phyloP scores from a whole-genome alignment of 2,888 invertebrate genomes.

The Phlogophora meticulosa region DNA sequence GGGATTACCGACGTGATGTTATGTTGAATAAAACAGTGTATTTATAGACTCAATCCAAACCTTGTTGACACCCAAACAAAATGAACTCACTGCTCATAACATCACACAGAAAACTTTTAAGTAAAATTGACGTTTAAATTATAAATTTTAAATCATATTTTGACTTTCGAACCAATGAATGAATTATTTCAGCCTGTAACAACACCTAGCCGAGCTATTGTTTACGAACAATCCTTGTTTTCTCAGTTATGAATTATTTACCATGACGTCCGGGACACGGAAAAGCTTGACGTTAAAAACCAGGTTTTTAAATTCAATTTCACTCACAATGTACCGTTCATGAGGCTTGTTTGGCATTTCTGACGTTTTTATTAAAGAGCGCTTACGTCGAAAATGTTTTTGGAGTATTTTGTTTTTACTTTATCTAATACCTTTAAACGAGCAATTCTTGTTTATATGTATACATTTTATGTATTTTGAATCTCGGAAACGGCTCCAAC shows the following conservation, averaged over 20 bases:
- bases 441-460: no score
- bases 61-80: slow-evolving; percentile 9
- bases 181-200: slow-evolving; percentile 27
- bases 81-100: slow-evolving; percentile 1
- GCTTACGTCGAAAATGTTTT: not conserved
- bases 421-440: no score
- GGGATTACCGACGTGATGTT: no score
- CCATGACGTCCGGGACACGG: not conserved
- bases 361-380: slow-evolving; percentile 1
- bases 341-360: slow-evolving; percentile 18
- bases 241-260: slow-evolving; percentile 43
- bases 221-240: slow-evolving; percentile 40
- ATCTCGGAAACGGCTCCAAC: no score
- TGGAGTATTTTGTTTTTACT: not conserved
- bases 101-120: slow-evolving; percentile 10
- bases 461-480: no score
- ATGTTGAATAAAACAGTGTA: not conserved
- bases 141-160: slow-evolving; percentile 51
- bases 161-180: slow-evolving; percentile 37
- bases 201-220: slow-evolving; percentile 36
- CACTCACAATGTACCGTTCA: slow-evolving; percentile 12
- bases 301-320: slow-evolving; percentile 30
- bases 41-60: not conserved
- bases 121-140: slow-evolving; percentile 41
- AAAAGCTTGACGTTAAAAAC: slow-evolving; percentile 9